Evolutionary conservation across 2,113 vertebrate genomes (phyloP).

Genomic region (Petrocephalus microphthalmus): DNA sequence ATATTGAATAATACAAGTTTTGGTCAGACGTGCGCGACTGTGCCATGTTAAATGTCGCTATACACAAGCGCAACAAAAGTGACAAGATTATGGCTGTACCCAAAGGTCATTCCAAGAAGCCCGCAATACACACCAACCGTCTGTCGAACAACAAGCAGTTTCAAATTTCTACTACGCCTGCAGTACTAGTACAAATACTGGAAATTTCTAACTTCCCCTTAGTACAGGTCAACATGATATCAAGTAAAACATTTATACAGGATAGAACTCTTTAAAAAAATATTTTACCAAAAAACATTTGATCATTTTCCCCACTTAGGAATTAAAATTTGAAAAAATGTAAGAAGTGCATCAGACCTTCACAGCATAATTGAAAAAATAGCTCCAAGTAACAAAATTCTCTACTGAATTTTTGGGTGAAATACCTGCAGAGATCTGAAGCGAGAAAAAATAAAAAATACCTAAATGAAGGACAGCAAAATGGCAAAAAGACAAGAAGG

Average conservation of each 20-base stretch:
- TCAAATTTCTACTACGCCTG: background rate
- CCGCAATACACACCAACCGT: background rate
- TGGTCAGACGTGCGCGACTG: background rate
- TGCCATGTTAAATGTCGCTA: background rate
- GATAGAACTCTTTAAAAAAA: slow-evolving; percentile 29
- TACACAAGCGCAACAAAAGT: background rate
- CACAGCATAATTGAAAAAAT: slow-evolving; percentile 66
- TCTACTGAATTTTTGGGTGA: slow-evolving; percentile 22
- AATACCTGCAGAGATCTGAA: slow-evolving; percentile 24
- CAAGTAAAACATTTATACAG: slow-evolving; percentile 17
- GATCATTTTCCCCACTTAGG: slow-evolving; percentile 6
- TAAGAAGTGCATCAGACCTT: slow-evolving; percentile 66
- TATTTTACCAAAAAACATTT: slow-evolving; percentile 22
- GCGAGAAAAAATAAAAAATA: slow-evolving; percentile 15
- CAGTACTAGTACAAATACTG: background rate
- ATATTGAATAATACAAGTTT: background rate
- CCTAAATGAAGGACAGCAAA: slow-evolving; percentile 17
- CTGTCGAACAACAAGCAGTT: background rate
- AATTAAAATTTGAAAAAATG: slow-evolving; percentile 41
- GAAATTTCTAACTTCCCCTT: background rate
- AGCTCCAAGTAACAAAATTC: slow-evolving; percentile 58
- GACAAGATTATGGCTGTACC: background rate
- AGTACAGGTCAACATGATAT: background rate
- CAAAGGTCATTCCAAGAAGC: background rate
- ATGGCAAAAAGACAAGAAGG: slow-evolving; percentile 21